Evolutionary conservation across 2,113 vertebrate genomes (phyloP).

Genomic region (Australoheros scitulus): DNA sequence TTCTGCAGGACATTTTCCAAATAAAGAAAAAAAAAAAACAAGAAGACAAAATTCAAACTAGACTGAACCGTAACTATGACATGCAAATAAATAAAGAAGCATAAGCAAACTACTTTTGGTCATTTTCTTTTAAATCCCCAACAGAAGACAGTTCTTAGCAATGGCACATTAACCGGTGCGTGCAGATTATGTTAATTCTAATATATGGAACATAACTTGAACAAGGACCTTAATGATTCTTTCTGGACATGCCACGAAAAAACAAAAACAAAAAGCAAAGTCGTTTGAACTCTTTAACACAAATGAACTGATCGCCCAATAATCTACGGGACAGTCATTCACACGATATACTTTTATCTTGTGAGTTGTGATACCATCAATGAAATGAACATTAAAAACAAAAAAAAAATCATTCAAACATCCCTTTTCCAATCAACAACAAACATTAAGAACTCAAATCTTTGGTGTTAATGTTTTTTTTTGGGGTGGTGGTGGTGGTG

Average conservation of each 20-base stretch:
- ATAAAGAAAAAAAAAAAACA: neutral
- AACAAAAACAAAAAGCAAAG: neutral
- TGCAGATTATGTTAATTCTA: conserved; percentile 13
- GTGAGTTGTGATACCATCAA: conserved; percentile 50
- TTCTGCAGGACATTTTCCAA: conserved; percentile 33
- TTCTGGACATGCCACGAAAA: neutral
- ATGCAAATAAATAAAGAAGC: conserved; percentile 20
- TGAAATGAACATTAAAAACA: conserved; percentile 15
- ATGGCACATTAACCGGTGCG: neutral
- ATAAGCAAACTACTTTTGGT: conserved; percentile 1
- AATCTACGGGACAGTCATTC: conserved; percentile 14
- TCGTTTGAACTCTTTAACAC: neutral
- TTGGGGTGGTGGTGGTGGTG: no score
- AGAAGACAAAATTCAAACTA: neutral
- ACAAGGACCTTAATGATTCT: neutral
- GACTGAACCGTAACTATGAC: conserved; percentile 42
- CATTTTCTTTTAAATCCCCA: no score
- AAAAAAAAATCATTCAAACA: conserved; percentile 16
- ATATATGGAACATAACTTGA: conserved; percentile 18
- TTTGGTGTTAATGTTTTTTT: conserved; percentile 76
- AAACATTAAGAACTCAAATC: conserved; percentile 74
- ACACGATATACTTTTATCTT: conserved; percentile 31
- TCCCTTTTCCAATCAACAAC: conserved; percentile 42
- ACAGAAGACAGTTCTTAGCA: no score
- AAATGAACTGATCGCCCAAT: conserved; percentile 4